Evolutionary conservation across 2,797 vertebrate species (phyloP).

Genomic region (Spea hammondii): DNA sequence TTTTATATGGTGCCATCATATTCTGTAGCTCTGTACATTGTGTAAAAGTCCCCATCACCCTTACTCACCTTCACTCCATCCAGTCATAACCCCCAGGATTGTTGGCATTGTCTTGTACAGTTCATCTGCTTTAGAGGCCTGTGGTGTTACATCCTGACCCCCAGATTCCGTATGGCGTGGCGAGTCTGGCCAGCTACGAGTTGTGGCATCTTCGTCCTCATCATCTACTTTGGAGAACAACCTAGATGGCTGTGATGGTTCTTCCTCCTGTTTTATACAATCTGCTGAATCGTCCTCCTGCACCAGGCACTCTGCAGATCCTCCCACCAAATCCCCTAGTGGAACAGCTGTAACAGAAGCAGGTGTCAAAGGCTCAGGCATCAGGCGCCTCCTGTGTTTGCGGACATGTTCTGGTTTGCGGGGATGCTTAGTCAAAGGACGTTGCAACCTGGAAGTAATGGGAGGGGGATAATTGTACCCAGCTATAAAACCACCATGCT

Average conservation of each 20-base stretch:
- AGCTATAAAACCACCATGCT: conserved; percentile 61
- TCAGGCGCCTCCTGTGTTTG: conserved; percentile 63
- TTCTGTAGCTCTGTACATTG: too few relatives aligned
- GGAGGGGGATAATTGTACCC: conserved; percentile 63
- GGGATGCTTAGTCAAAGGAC: conserved; percentile 64
- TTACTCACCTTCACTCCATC: conserved; percentile 80
- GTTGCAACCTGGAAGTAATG: conserved; percentile 59
- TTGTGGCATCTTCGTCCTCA: conserved; percentile 61
- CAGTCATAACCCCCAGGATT: conserved; percentile 76
- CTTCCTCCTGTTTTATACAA: conserved; percentile 54
- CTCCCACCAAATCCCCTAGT: conserved; percentile 57
- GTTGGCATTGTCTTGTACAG: conserved; percentile 75
- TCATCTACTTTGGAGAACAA: conserved; percentile 59
- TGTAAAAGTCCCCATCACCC: too few relatives aligned
- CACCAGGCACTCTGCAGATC: conserved; percentile 57
- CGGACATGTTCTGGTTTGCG: conserved; percentile 65
- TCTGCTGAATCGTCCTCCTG: conserved; percentile 45
- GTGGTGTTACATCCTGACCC: conserved; percentile 61
- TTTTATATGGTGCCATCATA: too few relatives aligned
- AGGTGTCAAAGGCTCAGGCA: conserved; percentile 62
- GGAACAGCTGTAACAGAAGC: conserved; percentile 60
- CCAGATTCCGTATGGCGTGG: conserved; percentile 55
- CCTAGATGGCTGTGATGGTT: conserved; percentile 62
- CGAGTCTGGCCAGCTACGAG: conserved; percentile 58
- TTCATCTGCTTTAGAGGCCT: conserved; percentile 78